A percentile compares a stretch with the other conserved stretches of the same genome.
phyloP scores from a whole-genome alignment of 2,797 vertebrate species.

The Crenuchus spilurus region DNA sequence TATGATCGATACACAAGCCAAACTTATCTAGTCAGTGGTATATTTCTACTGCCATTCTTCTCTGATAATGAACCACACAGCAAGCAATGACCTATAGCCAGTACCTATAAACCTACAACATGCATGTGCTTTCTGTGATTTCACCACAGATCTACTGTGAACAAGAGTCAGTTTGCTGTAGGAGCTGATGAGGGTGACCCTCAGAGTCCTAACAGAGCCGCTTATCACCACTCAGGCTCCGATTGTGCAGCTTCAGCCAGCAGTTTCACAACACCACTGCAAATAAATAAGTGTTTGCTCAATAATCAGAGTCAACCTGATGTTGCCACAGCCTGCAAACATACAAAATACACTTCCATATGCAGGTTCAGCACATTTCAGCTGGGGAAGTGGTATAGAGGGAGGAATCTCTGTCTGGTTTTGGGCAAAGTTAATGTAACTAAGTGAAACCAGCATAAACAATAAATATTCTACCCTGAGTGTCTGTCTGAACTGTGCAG shows the following conservation, averaged over 20 bases:
- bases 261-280: neutral
- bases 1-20: too few relatives aligned
- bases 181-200: neutral
- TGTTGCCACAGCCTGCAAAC: neutral
- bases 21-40: too few relatives aligned
- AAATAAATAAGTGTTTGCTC: constrained; percentile 7
- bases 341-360: neutral
- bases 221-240: neutral
- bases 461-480: too few relatives aligned
- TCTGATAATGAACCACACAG: too few relatives aligned
- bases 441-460: too few relatives aligned
- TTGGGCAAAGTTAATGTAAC: too few relatives aligned
- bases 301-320: neutral
- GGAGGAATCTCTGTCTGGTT: neutral
- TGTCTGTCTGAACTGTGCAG: too few relatives aligned
- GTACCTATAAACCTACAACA: neutral
- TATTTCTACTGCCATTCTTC: too few relatives aligned
- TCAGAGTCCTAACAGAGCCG: neutral
- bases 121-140: neutral
- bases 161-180: neutral
- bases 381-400: neutral
- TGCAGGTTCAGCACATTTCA: neutral
- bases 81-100: neutral
- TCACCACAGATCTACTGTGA: neutral
- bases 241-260: neutral